Percentiles rank a stretch among this genome's conserved stretches.
Evolutionary conservation across 64 coral and sea anemone genomes (phyloP).

Genomic region (Orbicella faveolata): DNA sequence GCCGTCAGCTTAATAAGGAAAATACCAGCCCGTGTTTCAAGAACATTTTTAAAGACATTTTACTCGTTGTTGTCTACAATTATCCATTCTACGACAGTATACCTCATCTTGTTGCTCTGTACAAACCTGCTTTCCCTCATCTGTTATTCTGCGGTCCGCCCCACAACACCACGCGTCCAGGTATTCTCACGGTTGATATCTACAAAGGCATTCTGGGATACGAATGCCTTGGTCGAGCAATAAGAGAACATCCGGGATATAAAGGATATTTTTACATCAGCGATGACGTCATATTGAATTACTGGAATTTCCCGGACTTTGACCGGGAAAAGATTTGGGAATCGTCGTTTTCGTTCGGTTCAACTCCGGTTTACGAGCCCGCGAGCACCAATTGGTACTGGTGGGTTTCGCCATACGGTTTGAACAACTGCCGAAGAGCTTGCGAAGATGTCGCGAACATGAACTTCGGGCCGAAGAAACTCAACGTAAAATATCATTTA

Average conservation of each 20-base stretch:
- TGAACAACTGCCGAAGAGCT: constrained; percentile 75
- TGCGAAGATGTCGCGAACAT: constrained; percentile 79
- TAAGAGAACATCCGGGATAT: constrained; percentile 80
- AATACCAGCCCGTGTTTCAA: constrained; percentile 52
- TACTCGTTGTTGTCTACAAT: constrained; percentile 83
- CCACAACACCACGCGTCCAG: constrained; percentile 31
- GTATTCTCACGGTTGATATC: constrained; percentile 67
- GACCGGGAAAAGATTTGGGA: constrained; percentile 75
- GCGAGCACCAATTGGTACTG: constrained; percentile 74
- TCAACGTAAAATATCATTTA: constrained; percentile 46
- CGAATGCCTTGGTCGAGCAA: constrained; percentile 80
- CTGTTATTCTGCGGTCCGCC: constrained; percentile 82
- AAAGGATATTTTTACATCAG: constrained; percentile 94
- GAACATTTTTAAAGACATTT: constrained; percentile 68
- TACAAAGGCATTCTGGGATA: constrained; percentile 81
- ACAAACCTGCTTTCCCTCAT: constrained; percentile 74
- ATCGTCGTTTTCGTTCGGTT: constrained; percentile 63
- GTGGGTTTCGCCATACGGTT: constrained; percentile 85
- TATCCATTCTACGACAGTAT: constrained; percentile 90
- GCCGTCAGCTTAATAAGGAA: not conserved
- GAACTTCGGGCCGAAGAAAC: constrained; percentile 35
- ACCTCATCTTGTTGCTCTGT: constrained; percentile 48
- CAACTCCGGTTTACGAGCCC: constrained; percentile 57
- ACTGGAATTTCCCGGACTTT: constrained; percentile 87
- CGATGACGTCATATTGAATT: constrained; percentile 94